These are phyloP conservation scores for Indicator maculatus DNA, from an alignment of 2,113 vertebrate species.

Conservation along the genomic window DNA sequence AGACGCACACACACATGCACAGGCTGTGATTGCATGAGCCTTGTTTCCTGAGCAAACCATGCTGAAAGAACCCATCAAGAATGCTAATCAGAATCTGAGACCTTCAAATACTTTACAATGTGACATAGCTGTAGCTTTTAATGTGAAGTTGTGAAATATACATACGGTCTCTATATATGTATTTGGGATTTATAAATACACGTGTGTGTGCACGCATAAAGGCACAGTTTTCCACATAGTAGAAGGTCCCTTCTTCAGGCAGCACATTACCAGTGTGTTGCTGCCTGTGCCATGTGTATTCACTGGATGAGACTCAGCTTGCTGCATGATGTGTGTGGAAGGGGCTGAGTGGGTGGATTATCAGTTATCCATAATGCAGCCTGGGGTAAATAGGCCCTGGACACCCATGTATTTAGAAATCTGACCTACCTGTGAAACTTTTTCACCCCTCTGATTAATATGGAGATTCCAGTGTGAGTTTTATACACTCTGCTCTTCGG, in stretches of 20 bases:
- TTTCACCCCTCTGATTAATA: constrained; percentile 36
- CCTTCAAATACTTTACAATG: background rate
- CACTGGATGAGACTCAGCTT: background rate
- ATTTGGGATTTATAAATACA: background rate
- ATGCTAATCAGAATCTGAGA: constrained; percentile 55
- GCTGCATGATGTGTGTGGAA: background rate
- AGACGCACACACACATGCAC: constrained; percentile 63
- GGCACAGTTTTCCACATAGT: background rate
- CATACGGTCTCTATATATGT: background rate
- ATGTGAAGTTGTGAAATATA: background rate
- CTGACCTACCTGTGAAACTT: background rate
- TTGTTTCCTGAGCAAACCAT: constrained; percentile 55
- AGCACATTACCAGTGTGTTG: background rate
- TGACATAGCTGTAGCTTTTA: background rate
- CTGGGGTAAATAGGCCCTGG: background rate
- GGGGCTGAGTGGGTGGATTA: background rate
- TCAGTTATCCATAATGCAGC: background rate
- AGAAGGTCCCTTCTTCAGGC: background rate
- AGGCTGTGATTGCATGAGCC: constrained; percentile 69
- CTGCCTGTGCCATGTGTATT: background rate
- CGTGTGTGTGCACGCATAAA: background rate
- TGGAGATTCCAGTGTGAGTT: background rate
- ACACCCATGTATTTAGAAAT: constrained; percentile 21
- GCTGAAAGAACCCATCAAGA: constrained; percentile 63
- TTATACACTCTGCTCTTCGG: constrained; percentile 11